phyloP scores from a whole-genome alignment of 2,797 vertebrate genomes.

The Masticophis lateralis region DNA sequence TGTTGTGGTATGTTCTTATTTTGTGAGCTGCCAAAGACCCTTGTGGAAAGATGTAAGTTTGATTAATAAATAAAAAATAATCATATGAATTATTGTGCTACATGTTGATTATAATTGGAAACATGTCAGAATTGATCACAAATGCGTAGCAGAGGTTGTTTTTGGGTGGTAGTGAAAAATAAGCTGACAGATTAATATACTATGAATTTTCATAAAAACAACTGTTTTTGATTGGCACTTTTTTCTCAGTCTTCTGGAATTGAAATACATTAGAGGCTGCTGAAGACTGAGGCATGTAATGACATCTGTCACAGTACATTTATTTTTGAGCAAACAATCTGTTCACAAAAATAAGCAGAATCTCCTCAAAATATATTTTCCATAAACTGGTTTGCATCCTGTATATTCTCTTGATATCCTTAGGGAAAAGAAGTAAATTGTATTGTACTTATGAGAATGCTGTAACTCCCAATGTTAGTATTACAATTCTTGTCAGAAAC shows the following conservation, averaged over 20 bases:
- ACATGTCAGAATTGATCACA: slow-evolving; percentile 32
- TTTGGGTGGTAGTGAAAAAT: slow-evolving; percentile 25
- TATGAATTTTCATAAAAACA: slow-evolving; percentile 46
- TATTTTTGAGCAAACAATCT: slow-evolving; percentile 55
- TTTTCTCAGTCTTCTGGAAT: slow-evolving; percentile 41
- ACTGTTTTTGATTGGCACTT: slow-evolving; percentile 57
- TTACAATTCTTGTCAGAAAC: slow-evolving; percentile 2
- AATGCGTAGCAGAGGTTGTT: slow-evolving; percentile 2
- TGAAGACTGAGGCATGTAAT: slow-evolving; percentile 42
- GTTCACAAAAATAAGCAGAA: slow-evolving; percentile 47
- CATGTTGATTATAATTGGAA: slow-evolving; percentile 9
- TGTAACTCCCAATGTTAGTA: neutral
- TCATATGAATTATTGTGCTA: neutral
- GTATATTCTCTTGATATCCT: slow-evolving; percentile 12
- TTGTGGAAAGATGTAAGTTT: neutral
- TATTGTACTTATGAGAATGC: neutral
- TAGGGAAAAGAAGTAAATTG: neutral
- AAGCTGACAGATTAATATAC: slow-evolving; percentile 31
- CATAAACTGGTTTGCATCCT: neutral
- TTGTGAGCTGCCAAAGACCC: neutral
- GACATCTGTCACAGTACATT: slow-evolving; percentile 55
- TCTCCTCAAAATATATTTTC: slow-evolving; percentile 38
- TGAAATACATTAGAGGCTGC: slow-evolving; percentile 39
- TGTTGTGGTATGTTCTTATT: neutral
- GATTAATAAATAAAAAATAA: neutral